phyloP scores from a whole-genome alignment of 1,140 invertebrate genomes.

The Drosophila parabipectinata region DNA sequence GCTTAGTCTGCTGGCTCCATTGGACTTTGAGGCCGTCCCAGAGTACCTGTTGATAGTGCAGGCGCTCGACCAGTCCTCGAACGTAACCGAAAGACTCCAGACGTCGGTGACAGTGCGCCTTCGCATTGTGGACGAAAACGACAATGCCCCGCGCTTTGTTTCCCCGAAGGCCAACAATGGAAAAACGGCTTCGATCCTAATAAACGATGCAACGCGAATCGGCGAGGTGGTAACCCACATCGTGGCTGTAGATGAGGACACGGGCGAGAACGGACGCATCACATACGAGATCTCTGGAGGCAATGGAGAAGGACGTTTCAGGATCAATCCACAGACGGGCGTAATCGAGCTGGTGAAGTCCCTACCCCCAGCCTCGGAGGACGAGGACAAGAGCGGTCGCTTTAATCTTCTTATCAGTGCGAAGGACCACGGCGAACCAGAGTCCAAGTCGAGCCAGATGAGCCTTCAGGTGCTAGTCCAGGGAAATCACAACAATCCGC shows the following conservation, averaged over 20 bases:
- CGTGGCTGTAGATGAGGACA: slow-evolving; percentile 93
- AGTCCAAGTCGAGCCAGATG: slow-evolving; percentile 87
- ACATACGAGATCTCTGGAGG: slow-evolving; percentile 92
- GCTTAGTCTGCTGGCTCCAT: slow-evolving; percentile 88
- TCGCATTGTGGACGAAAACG: slow-evolving; percentile 93
- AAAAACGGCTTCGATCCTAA: slow-evolving; percentile 79
- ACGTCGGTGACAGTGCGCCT: slow-evolving; percentile 93
- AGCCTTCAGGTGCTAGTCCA: slow-evolving; percentile 88
- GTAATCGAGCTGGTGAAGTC: slow-evolving; percentile 90
- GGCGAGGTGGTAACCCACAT: slow-evolving; percentile 90
- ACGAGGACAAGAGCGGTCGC: slow-evolving; percentile 79
- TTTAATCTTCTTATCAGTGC: slow-evolving; percentile 91
- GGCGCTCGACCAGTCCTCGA: slow-evolving; percentile 92
- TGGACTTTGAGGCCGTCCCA: slow-evolving; percentile 93
- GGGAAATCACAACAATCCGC: slow-evolving; percentile 91
- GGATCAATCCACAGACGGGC: slow-evolving; percentile 91
- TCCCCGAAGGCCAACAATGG: slow-evolving; percentile 33
- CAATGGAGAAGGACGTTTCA: slow-evolving; percentile 92
- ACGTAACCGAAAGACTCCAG: slow-evolving; percentile 87
- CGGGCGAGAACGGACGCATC: slow-evolving; percentile 93
- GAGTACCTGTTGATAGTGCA: slow-evolving; percentile 93
- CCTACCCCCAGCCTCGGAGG: slow-evolving; percentile 83
- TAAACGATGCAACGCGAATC: slow-evolving; percentile 85
- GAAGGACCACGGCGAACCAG: slow-evolving; percentile 91
- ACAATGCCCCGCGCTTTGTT: slow-evolving; percentile 93